phyloP scores from a whole-genome alignment of 2,888 invertebrate species.

The Eristalinus aeneus region DNA sequence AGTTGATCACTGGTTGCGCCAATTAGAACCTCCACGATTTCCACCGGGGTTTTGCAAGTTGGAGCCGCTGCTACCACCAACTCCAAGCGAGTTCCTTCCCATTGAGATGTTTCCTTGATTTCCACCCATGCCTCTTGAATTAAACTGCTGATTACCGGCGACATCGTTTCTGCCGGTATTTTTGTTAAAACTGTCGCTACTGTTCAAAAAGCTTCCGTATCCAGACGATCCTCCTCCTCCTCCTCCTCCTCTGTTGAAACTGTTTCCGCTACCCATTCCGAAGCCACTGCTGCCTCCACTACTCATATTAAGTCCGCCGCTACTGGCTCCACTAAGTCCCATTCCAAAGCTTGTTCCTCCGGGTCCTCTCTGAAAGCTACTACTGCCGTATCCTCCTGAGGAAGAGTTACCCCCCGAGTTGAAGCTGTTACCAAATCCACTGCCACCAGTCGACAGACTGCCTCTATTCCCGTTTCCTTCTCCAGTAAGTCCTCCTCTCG shows the following conservation, averaged over 20 bases:
- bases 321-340: neutral
- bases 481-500: neutral
- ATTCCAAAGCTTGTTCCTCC: constrained; percentile 5
- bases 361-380: constrained; percentile 5
- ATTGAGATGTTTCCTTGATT: constrained; percentile 2
- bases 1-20: constrained; percentile 51
- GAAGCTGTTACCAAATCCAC: constrained; percentile 16
- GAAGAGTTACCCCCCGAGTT: constrained; percentile 19
- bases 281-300: neutral
- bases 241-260: constrained; percentile 10
- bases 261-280: constrained; percentile 1
- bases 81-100: constrained; percentile 2
- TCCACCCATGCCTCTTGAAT: constrained; percentile 1
- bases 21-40: constrained; percentile 37
- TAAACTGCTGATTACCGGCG: neutral
- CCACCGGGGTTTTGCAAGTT: constrained; percentile 10
- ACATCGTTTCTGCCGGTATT: constrained; percentile 14
- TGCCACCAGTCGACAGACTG: neutral
- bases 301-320: neutral
- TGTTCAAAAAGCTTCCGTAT: constrained; percentile 1
- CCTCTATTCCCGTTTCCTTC: neutral
- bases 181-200: constrained; percentile 8
- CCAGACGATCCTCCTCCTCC: neutral
- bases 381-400: neutral
- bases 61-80: neutral